Conservation (phyloP, 2,797 vertebrate genomes). For the Rhinoraja longicauda region DNA sequence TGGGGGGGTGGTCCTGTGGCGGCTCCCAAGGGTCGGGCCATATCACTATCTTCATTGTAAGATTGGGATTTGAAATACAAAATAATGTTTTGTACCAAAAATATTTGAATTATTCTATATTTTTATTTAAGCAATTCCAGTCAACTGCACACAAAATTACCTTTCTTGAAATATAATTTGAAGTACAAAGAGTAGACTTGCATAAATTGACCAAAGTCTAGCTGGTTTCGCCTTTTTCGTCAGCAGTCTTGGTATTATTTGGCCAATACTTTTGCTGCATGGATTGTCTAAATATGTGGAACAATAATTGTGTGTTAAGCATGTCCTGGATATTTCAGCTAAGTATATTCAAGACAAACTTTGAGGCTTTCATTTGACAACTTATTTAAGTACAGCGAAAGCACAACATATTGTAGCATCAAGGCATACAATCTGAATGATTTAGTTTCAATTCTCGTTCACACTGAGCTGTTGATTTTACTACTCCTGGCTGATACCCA, state of each 20-base stretch:
- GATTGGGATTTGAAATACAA: not conserved
- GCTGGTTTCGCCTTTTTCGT: not conserved
- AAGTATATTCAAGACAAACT: not conserved
- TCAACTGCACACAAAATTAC: not conserved
- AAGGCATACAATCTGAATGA: not conserved
- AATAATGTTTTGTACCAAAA: not conserved
- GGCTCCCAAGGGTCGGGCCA: too few species aligned
- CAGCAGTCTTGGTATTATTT: not conserved
- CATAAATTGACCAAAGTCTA: not conserved
- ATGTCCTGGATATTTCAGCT: not conserved
- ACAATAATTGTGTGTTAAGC: not conserved
- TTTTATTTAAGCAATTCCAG: not conserved
- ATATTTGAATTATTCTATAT: not conserved
- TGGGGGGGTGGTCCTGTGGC: too few species aligned
- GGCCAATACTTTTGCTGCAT: not conserved
- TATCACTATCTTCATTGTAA: too few species aligned
- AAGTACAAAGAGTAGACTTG: not conserved
- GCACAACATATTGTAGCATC: not conserved
- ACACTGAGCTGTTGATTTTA: not conserved
- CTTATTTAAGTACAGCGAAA: not conserved
- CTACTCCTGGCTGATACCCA: not conserved
- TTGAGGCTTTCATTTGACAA: not conserved
- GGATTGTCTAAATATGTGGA: not conserved
- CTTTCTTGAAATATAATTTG: not conserved
- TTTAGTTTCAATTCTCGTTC: not conserved